A percentile compares a stretch with the other conserved stretches of the same genome.
Conservation (phyloP, 2,113 vertebrate species). For the Holacanthus passer region DNA sequence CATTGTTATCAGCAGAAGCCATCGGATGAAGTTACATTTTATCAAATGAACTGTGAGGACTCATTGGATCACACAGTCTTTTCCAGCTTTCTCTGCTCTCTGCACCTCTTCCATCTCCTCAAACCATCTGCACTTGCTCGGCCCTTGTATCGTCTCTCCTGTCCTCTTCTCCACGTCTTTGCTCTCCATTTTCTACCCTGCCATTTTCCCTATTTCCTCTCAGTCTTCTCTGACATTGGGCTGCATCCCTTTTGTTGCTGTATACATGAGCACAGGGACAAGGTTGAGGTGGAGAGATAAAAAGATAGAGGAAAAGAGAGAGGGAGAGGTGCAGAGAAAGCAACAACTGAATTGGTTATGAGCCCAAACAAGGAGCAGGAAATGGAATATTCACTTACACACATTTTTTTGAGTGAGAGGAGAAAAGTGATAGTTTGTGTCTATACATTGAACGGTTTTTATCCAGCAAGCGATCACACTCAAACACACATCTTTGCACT, state of each 20-base stretch:
- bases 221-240: slow-evolving; percentile 31
- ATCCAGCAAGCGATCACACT: background rate
- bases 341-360: slow-evolving; percentile 49
- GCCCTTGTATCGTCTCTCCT: slow-evolving; percentile 13
- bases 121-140: slow-evolving; percentile 20
- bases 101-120: slow-evolving; percentile 31
- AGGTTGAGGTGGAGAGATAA: slow-evolving; percentile 29
- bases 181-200: slow-evolving; percentile 12
- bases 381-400: slow-evolving; percentile 40
- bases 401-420: slow-evolving; percentile 14
- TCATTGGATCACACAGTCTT: slow-evolving; percentile 40
- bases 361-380: slow-evolving; percentile 45
- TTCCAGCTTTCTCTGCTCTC: slow-evolving; percentile 28
- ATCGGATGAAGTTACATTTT: slow-evolving; percentile 30
- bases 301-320: slow-evolving; percentile 8
- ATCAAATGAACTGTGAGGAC: slow-evolving; percentile 31
- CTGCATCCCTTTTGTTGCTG: slow-evolving; percentile 21
- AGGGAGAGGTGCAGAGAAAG: slow-evolving; percentile 8
- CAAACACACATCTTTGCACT: slow-evolving; percentile 1
- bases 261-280: slow-evolving; percentile 30
- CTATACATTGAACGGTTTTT: slow-evolving; percentile 10
- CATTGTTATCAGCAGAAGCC: slow-evolving; percentile 20
- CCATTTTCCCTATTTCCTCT: slow-evolving; percentile 33
- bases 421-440: slow-evolving; percentile 23
- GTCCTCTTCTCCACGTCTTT: slow-evolving; percentile 19